Base-by-base conservation (phyloP, 2,113 vertebrate genomes). In the Albula goreensis region DNA sequence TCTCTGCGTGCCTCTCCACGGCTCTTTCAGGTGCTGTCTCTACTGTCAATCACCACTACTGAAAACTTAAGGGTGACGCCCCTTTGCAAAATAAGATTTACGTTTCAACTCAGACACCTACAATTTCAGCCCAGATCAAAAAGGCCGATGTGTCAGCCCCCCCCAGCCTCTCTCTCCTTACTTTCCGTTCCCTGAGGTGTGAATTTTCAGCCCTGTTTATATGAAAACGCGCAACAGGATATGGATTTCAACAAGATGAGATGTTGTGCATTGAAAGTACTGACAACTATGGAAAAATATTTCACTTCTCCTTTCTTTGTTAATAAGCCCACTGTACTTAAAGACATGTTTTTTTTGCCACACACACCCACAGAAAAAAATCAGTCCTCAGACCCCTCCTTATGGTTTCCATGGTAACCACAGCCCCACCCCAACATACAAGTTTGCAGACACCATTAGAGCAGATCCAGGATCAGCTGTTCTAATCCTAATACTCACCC, bases 11-110 rank as follows among this genome's bases (percentile, higher is more conserved):
- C 50, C 50, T 31, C 31, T 31, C 22, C 22, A n/a, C 74, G 31
- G 22, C 3, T 8, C 48, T 80, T 80, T 80, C 79, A 80, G 50
- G 50, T 50, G 22, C 49, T 80, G 41, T 7, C 48, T 49, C 22
- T 57, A 1, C 50, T 82, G 80, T 82, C 80, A 82, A 56, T 82
- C 80, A 82, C 51, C 50, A n/a, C 31, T 8, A 74, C 70, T 63
- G 81, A 41, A 48, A 60, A 13, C 63, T 25, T 25, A 19, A 19
- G 52, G n/a, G 22, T 17, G 19, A 25, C 19, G 10, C 51, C 80
- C 51, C 51, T 11, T 31, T 22, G 7, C 17, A 49, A 51, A 4
- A 80, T 51, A 80, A 50, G 79, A 80, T 51, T 19, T 80, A 51
- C 19, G 48, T 51, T 51, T 19, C 10, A 49, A 12, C 50, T 50